Evolutionary conservation across 2,888 invertebrate species (phyloP).

Genomic region (Lasioglossum morio): DNA sequence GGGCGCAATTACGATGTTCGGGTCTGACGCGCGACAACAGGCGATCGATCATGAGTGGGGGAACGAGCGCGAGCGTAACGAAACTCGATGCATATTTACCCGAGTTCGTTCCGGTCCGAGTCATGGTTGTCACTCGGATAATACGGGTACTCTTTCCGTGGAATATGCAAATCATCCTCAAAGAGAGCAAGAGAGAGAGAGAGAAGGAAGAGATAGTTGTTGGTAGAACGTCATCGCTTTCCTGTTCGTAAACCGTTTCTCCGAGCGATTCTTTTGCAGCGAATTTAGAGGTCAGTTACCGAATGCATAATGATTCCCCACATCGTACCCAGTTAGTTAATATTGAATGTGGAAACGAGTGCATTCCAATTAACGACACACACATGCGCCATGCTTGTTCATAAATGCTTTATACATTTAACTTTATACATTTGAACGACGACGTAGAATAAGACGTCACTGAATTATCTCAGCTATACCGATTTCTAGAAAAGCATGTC

Average conservation of each 20-base stretch:
- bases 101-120: constrained; percentile 1
- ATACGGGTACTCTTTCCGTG: neutral
- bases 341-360: neutral
- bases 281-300: neutral
- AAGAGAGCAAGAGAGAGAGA: neutral
- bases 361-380: neutral
- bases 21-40: constrained; percentile 20
- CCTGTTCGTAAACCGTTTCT: neutral
- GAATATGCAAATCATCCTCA: constrained; percentile 1
- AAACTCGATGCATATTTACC: constrained; percentile 52
- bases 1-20: constrained; percentile 57
- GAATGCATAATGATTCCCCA: neutral
- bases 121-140: neutral
- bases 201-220: neutral
- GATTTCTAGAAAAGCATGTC: neutral
- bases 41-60: constrained; percentile 52
- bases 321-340: neutral
- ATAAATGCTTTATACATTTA: too few relatives aligned
- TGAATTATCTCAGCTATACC: too few relatives aligned
- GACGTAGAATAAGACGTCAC: neutral
- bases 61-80: constrained; percentile 1
- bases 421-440: neutral
- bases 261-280: neutral
- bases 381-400: neutral
- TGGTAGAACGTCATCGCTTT: neutral